phyloP scores from a whole-genome alignment of 2,113 vertebrate species.

The Odocoileus virginianus region DNA sequence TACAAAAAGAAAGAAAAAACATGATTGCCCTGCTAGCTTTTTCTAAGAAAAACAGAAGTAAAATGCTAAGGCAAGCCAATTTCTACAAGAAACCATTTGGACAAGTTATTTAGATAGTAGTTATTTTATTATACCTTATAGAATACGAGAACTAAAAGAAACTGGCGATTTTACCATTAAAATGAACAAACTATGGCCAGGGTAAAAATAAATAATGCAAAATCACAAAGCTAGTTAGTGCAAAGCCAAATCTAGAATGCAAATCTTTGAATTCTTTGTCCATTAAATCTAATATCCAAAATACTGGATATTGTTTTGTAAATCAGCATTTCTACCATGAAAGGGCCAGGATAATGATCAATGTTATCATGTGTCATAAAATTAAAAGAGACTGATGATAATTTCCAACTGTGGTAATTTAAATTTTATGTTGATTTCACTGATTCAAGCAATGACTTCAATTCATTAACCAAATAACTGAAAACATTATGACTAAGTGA shows the following conservation, averaged over 20 bases:
- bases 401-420: background rate
- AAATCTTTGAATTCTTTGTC: background rate
- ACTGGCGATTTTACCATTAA: background rate
- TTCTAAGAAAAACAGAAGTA: slow-evolving; percentile 15
- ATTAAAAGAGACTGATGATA: background rate
- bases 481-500: background rate
- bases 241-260: background rate
- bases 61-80: background rate
- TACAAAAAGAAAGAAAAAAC: slow-evolving; percentile 60
- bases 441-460: background rate
- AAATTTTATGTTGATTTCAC: background rate
- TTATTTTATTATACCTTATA: background rate
- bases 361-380: background rate
- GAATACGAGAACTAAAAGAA: background rate
- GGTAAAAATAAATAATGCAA: background rate
- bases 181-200: background rate
- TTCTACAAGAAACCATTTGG: background rate
- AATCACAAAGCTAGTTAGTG: background rate
- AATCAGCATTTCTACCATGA: background rate
- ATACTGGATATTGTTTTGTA: background rate
- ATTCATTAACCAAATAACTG: background rate
- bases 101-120: background rate
- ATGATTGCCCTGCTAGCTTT: background rate
- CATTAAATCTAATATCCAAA: background rate
- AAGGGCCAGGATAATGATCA: background rate